A percentile compares a stretch with the other conserved stretches of the same genome.
phyloP scores from a whole-genome alignment of 2,797 vertebrate genomes.

The Pogoniulus pusillus region DNA sequence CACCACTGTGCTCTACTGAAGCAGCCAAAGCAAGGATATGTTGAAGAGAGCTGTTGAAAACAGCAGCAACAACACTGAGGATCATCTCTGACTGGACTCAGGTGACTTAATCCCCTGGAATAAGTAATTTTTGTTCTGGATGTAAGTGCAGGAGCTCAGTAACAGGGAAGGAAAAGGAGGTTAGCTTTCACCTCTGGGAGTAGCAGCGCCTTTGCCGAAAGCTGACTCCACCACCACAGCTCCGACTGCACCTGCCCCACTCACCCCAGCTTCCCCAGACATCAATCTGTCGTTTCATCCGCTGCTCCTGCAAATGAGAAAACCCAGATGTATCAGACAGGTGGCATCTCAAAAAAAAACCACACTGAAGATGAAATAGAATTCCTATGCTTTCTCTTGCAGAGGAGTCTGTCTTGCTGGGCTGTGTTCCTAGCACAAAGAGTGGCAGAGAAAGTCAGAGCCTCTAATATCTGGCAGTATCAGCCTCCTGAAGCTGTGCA shows the following conservation, averaged over 20 bases:
- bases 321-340: not conserved
- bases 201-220: slow-evolving; percentile 83
- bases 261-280: slow-evolving; percentile 88
- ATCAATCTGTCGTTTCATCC: slow-evolving; percentile 72
- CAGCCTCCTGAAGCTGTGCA: not conserved
- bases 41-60: not conserved
- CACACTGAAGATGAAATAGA: not conserved
- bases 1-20: not conserved
- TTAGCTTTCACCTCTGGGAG: slow-evolving; percentile 82
- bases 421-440: not conserved
- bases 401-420: not conserved
- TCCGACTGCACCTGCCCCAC: slow-evolving; percentile 89
- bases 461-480: not conserved
- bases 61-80: not conserved
- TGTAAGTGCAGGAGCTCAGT: not conserved
- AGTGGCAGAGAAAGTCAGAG: not conserved
- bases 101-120: not conserved
- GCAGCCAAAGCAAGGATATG: not conserved
- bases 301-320: slow-evolving; percentile 24
- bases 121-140: not conserved
- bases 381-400: not conserved
- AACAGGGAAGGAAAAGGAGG: not conserved
- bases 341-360: not conserved
- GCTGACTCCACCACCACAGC: slow-evolving; percentile 89
- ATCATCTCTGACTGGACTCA: not conserved